Percentiles rank a stretch among this genome's conserved stretches.
Evolutionary conservation across 2,113 vertebrate species (phyloP).

Genomic region (Mohoua ochrocephala): DNA sequence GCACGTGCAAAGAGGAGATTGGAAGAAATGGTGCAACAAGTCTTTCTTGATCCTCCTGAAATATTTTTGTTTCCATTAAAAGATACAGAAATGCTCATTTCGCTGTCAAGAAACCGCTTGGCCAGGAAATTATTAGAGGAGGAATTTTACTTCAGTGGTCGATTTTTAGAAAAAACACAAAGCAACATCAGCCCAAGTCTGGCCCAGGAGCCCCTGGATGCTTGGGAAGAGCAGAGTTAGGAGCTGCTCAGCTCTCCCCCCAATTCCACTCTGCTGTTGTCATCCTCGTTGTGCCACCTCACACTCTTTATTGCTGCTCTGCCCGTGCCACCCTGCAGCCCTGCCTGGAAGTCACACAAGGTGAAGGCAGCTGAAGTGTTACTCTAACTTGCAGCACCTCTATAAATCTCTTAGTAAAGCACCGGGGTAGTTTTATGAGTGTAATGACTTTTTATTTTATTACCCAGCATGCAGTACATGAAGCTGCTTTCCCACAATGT

Average conservation of each 20-base stretch:
- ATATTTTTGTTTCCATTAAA: constrained; percentile 32
- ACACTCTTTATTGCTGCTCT: neutral
- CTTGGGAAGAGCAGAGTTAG: neutral
- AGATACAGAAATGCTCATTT: constrained; percentile 16
- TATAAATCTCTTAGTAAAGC: constrained; percentile 20
- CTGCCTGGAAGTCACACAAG: constrained; percentile 4
- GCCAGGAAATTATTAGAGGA: neutral
- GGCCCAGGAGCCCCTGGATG: neutral
- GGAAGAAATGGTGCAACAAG: constrained; percentile 32
- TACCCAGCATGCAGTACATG: neutral
- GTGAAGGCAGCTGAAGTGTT: constrained; percentile 34
- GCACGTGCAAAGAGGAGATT: neutral
- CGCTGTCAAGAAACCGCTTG: neutral
- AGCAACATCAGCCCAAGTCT: neutral
- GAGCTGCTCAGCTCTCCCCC: neutral
- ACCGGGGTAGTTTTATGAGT: constrained; percentile 3
- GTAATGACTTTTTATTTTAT: constrained; percentile 42
- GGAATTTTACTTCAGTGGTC: neutral
- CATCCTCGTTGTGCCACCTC: neutral
- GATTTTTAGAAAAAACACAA: neutral
- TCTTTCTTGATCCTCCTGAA: constrained; percentile 1
- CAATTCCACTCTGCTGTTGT: neutral
- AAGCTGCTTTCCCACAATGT: neutral
- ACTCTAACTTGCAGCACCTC: constrained; percentile 18
- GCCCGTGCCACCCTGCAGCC: neutral